Percentiles rank a stretch among this genome's conserved stretches.
phyloP scores from a whole-genome alignment of 2,113 vertebrate genomes.

The Noctilio leporinus region DNA sequence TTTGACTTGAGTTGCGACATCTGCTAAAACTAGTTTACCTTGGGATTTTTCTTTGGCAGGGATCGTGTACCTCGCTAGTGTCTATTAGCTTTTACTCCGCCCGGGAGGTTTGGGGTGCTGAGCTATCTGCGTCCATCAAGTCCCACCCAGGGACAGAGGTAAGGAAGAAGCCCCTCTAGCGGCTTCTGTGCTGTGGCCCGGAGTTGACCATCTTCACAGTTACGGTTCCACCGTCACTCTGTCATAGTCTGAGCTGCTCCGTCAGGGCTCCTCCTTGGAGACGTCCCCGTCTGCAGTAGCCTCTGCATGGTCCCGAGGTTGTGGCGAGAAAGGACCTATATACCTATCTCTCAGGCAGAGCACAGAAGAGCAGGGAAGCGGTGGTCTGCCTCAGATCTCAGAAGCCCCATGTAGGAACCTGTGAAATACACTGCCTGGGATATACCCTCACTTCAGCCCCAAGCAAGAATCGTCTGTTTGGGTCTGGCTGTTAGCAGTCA shows the following conservation, averaged over 20 bases:
- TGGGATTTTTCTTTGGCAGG: not conserved
- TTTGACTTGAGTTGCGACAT: not conserved
- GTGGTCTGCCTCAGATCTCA: not conserved
- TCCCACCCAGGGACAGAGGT: not conserved
- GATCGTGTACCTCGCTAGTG: not conserved
- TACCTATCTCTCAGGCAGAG: not conserved
- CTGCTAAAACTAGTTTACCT: not conserved
- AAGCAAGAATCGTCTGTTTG: not conserved
- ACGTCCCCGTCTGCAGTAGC: not conserved
- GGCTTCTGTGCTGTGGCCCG: no score
- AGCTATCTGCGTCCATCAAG: not conserved
- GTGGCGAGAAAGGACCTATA: not conserved
- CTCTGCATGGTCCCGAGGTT: not conserved
- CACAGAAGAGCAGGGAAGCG: not conserved
- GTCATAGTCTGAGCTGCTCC: not conserved
- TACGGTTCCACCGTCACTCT: not conserved
- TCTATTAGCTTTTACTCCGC: not conserved
- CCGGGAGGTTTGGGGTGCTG: no score
- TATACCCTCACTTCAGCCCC: not conserved
- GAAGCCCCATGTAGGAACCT: not conserved
- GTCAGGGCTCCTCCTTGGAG: not conserved
- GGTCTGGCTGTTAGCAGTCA: not conserved
- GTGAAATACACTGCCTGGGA: not conserved
- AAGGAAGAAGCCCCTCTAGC: not conserved
- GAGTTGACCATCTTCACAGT: accelerated